A percentile compares a stretch with the other conserved stretches of the same genome.
These are phyloP conservation scores for Spongilla lacustris DNA, from an alignment of 37 sponge, comb jelly and placozoan species.

Conservation along the genomic window DNA sequence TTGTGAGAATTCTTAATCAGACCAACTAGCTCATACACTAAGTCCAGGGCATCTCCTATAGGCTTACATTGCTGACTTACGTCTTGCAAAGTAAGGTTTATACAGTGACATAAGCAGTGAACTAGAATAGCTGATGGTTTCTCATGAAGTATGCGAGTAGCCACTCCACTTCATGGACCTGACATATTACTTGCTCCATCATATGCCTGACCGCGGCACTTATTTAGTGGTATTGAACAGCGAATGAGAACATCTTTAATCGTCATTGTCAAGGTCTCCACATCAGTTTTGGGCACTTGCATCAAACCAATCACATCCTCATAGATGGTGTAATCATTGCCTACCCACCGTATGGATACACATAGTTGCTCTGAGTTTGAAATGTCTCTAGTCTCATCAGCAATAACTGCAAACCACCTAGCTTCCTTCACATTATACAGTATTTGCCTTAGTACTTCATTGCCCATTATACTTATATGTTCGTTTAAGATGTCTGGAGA, in stretches of 20 bases:
- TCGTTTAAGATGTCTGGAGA: constrained; percentile 63
- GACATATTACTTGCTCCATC: constrained; percentile 66
- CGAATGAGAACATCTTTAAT: constrained; percentile 41
- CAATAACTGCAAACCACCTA: constrained; percentile 44
- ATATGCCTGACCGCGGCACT: constrained; percentile 64
- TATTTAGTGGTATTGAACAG: constrained; percentile 39
- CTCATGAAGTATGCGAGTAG: constrained; percentile 6
- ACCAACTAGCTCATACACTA: constrained; percentile 37
- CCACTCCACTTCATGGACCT: constrained; percentile 53
- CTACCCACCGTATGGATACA: constrained; percentile 65
- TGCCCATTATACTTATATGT: constrained; percentile 45
- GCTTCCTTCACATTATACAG: constrained; percentile 25
- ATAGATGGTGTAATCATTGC: constrained; percentile 38
- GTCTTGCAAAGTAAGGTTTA: constrained; percentile 34
- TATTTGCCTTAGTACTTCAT: constrained; percentile 12
- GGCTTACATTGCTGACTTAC: neutral
- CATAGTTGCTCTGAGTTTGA: constrained; percentile 51
- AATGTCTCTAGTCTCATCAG: constrained; percentile 68
- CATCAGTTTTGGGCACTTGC: constrained; percentile 68
- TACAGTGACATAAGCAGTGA: constrained; percentile 9
- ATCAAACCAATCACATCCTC: constrained; percentile 52
- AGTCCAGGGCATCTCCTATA: constrained; percentile 52
- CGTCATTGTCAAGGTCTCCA: constrained; percentile 22
- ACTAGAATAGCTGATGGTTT: constrained; percentile 55
- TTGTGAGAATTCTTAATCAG: constrained; percentile 46